Percentiles rank a stretch among this genome's conserved stretches.
Evolutionary conservation across 2,888 invertebrate genomes (phyloP).

Genomic region (Antitype chi): DNA sequence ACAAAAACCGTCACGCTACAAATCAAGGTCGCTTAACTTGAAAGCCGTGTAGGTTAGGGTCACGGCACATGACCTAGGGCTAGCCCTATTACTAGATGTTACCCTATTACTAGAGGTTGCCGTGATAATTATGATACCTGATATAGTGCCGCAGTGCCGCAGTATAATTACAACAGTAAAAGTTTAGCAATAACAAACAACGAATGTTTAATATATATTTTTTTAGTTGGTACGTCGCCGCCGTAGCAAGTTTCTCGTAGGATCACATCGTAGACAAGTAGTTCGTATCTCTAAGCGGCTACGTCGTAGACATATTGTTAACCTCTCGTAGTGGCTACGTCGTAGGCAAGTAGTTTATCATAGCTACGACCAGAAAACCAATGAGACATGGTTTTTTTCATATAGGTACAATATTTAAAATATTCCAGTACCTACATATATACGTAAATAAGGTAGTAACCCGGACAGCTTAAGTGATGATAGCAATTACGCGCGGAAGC

Average conservation of each 20-base stretch:
- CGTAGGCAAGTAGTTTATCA: not conserved
- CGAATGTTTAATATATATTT: not conserved
- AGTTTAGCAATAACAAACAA: not conserved
- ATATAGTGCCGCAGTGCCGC: not conserved
- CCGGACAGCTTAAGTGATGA: not conserved
- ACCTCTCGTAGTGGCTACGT: not conserved
- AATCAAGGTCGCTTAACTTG: conserved; percentile 16
- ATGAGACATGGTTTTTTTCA: not conserved
- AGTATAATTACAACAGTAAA: not conserved
- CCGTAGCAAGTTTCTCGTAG: not conserved
- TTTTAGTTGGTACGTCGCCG: not conserved
- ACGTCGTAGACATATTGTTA: not conserved
- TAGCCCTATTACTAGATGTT: not conserved
- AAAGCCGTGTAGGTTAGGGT: not conserved
- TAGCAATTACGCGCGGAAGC: conserved; percentile 26
- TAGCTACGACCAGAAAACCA: not conserved
- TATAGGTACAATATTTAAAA: not conserved
- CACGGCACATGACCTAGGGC: conserved; percentile 6
- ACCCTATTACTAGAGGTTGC: not conserved
- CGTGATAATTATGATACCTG: conserved; percentile 15
- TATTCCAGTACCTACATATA: not conserved
- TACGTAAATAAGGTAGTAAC: not conserved
- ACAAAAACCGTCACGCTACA: not conserved
- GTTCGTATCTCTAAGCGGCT: no score
- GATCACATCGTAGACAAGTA: not conserved